Evolutionary conservation across 2,797 vertebrate species (phyloP), one percentile per base, ranked within the genome.

Genomic region (Miichthys miiuy): DNA sequence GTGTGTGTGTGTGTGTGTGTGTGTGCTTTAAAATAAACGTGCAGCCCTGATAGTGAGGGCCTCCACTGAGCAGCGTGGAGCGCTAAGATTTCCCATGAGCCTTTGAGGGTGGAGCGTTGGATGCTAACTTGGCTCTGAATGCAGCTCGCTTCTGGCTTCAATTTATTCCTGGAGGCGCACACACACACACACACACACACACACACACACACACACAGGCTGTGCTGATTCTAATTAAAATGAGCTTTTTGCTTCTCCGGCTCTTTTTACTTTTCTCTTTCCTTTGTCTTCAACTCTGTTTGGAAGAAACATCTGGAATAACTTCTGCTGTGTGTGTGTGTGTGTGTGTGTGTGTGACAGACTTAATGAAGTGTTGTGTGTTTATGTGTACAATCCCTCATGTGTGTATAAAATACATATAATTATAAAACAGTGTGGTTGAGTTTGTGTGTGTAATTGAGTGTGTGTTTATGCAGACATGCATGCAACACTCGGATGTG

Each of bases 91-190:
- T 94, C 94, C 93, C 94, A 94, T 92, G 91, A 94, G 92, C 78
- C 87, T 83, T 88, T 86, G 95, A 91, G 94, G 92, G 93, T 82
- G 91, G 93, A 91, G 87, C 65, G 10, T 57, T 81, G 80, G 82
- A 89, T 79, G 83, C 91, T 91, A 90, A 88, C 92, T 96, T 95
- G 95, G 95, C 95, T 94, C 90, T 72, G 64, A 80, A 64, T 17
- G 20, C 74, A 85, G 89, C 89, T 83, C 86, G 88, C 94, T 95
- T 93, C 95, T 96, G 96, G 94, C 93, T 97, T 96, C 90, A 95
- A 96, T 96, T 96, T 97, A 96, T 91, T 95, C 88, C 90, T 95
- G 94, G 91, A 96, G 90, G 81, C 54, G 8, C 70, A 73, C 52
- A 73, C 58, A 72, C 66, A 71, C 56, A 65, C 58, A 71, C 34